Base-by-base conservation (phyloP, 2,113 vertebrate species). In the Synchiropus splendidus region DNA sequence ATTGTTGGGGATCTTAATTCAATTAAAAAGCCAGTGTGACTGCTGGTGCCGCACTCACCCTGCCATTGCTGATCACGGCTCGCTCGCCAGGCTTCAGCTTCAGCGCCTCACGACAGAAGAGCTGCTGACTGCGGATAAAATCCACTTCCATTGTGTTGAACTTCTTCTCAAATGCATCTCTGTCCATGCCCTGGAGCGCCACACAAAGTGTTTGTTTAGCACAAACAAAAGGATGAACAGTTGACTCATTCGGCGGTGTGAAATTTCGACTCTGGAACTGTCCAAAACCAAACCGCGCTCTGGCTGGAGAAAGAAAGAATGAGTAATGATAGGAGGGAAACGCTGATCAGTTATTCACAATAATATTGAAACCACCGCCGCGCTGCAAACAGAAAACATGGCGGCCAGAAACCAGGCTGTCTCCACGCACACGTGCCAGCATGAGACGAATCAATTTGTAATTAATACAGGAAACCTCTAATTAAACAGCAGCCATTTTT, bases 81-180 rank as follows among this genome's bases (percentile, higher is more conserved):
- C 62, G 78, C 75, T 92, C 83, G 45, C 94, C 93, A 41, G 89
- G 83, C 46, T 30, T 68, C 51, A 99, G 72, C 55, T 90, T 89
- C 47, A 99, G 78, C 45, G 92, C 89, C 9, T 94, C 88, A 44
- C 70, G 81, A 74, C 92, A 97, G 76, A 91, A 99, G 41, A 87
- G 61, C 73, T 83, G 88, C 48, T 97, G 92, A 74, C 88, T 90
- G 53, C 48, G 86, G 70, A 99, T 83, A 66, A 92, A 72, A 77
- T 90, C 86, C 61, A 92, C 38, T 61, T 89, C 89, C 71, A 98
- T 13, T 1, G 94, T 96, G 70, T 95, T 96, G 66, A 91, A 92
- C 78, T 89, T 96, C 81, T 96, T 97, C 74, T 92, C 91, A 83
- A 98, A 96, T 50, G 83, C 46, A 70, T 90, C 77, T 0, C 56